Conservation (phyloP, 2,113 vertebrate species). For the Percina caprodes region DNA sequence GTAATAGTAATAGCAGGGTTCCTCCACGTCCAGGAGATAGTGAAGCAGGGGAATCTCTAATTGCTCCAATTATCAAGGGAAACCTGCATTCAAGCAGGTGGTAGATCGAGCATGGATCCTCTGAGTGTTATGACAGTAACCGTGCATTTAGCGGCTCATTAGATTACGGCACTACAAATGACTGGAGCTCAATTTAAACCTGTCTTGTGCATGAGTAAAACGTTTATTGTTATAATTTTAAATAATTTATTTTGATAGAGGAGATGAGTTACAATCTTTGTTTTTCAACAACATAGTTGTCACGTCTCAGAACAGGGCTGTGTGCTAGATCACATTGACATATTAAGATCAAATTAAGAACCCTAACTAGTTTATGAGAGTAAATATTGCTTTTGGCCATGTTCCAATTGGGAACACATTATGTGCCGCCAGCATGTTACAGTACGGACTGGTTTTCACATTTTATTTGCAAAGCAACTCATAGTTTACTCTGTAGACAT, state of each 20-base stretch:
- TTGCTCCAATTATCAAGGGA: slow-evolving; percentile 77
- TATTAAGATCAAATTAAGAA: slow-evolving; percentile 53
- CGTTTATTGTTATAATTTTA: background rate
- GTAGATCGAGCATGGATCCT: slow-evolving; percentile 30
- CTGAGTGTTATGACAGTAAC: slow-evolving; percentile 49
- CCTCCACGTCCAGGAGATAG: slow-evolving; percentile 56
- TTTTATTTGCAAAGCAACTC: background rate
- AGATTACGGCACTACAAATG: slow-evolving; percentile 38
- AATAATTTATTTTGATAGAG: background rate
- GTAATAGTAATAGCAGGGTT: slow-evolving; percentile 74
- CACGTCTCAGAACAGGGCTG: slow-evolving; percentile 28
- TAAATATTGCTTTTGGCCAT: background rate
- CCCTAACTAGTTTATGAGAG: background rate
- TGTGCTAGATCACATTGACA: slow-evolving; percentile 17
- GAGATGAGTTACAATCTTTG: background rate
- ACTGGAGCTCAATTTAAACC: slow-evolving; percentile 16
- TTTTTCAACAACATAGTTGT: background rate
- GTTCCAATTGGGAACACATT: background rate
- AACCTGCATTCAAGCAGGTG: slow-evolving; percentile 72
- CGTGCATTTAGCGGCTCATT: slow-evolving; percentile 42
- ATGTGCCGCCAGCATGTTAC: slow-evolving; percentile 32
- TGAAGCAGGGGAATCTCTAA: slow-evolving; percentile 74
- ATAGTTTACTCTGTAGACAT: slow-evolving; percentile 2
- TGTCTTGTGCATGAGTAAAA: background rate
- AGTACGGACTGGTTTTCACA: background rate